Evolutionary conservation across 2,113 vertebrate species (phyloP).

Genomic region (Pseudopodoces humilis): DNA sequence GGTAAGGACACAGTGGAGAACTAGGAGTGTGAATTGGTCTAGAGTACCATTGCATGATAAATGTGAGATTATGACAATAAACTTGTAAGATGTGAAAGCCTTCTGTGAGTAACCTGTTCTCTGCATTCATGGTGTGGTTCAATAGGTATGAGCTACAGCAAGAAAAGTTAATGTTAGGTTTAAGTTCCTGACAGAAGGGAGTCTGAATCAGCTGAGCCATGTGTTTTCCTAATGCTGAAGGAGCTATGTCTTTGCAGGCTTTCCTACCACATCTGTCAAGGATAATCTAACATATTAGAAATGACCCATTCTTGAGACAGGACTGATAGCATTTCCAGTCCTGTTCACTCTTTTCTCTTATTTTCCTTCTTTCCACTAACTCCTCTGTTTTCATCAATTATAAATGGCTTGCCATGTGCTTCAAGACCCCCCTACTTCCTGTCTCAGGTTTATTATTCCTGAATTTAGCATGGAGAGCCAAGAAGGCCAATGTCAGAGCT

Average conservation of each 20-base stretch:
- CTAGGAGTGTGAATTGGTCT: neutral
- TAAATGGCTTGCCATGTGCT: neutral
- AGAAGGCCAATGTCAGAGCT: neutral
- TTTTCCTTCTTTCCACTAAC: neutral
- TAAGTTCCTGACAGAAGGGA: neutral
- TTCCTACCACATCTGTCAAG: neutral
- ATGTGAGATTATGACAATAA: neutral
- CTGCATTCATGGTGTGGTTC: neutral
- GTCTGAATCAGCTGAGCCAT: neutral
- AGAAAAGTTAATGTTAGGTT: neutral
- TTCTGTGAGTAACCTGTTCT: neutral
- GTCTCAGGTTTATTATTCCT: neutral
- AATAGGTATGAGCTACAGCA: neutral
- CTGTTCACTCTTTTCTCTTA: neutral
- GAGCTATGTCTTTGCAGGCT: neutral
- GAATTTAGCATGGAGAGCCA: neutral
- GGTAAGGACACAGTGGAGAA: neutral
- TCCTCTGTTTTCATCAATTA: neutral
- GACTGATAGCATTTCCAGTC: neutral
- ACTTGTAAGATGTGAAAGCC: neutral
- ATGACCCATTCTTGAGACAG: neutral
- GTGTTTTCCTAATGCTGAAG: neutral
- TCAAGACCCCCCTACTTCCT: neutral
- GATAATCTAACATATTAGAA: neutral
- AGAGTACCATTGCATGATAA: neutral